Conservation (phyloP, 2,797 vertebrate genomes). For the Brachyalestes nurse region DNA sequence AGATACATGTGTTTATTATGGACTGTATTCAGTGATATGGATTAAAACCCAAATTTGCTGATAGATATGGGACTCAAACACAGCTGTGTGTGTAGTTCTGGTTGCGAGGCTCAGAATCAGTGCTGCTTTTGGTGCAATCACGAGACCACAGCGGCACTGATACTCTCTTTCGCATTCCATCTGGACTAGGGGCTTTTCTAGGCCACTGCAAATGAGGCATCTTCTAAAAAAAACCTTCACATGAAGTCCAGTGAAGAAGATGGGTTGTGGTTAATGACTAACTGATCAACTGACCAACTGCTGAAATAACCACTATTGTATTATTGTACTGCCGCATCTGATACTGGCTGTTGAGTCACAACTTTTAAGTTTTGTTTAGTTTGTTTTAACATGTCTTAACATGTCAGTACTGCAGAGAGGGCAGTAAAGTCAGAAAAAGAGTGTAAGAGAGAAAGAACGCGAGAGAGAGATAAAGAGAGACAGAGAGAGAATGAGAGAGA, state of each 20-base stretch:
- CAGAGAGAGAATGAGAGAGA: neutral
- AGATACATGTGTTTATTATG: neutral
- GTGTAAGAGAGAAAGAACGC: neutral
- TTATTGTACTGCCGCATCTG: neutral
- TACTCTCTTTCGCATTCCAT: constrained; percentile 18
- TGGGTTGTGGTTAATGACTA: neutral
- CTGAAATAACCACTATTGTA: neutral
- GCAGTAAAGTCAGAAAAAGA: neutral
- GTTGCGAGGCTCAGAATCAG: neutral
- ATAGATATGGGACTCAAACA: neutral
- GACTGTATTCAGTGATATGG: neutral
- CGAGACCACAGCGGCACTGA: constrained; percentile 20
- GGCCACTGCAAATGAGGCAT: constrained; percentile 30
- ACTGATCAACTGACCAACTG: neutral
- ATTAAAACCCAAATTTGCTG: neutral
- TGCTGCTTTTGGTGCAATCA: neutral
- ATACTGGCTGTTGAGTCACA: neutral
- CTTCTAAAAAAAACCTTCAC: neutral
- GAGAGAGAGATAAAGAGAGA: neutral
- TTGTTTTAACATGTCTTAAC: too few species aligned
- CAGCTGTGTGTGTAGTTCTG: neutral
- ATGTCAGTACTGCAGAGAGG: neutral
- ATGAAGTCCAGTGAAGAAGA: neutral
- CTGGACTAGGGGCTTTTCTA: constrained; percentile 10
- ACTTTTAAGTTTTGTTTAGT: neutral